Evolutionary conservation across 2,113 vertebrate species (phyloP), one percentile per base, ranked within the genome.

Genomic region (Nesoenas mayeri): DNA sequence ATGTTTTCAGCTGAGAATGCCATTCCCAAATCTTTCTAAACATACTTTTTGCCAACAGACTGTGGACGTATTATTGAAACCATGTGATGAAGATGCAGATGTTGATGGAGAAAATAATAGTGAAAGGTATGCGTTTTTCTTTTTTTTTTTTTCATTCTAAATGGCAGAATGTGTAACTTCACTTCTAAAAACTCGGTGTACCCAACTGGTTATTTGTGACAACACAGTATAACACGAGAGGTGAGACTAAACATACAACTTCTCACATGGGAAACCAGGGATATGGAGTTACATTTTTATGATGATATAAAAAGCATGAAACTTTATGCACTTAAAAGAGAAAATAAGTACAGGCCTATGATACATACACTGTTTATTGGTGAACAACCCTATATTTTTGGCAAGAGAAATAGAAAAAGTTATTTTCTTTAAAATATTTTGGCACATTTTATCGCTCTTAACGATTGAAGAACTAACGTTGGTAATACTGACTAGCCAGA

Each of bases 11-110:
- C 40, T 86, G 28, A 34, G 25, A 72, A 56, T 84, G 31, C n/a
- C 11, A 34, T 94, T 86, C 38, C 71, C 25, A 75, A 79, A 40
- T 77, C 42, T 95, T 73, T 71, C 72, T 95, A 40, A 91, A 48
- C 17, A 15, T 40, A 5, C 19, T 79, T 96, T 97, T 91, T 93
- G 58, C 93, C 87, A 86, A 62, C 95, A 98, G 98, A 38, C 96
- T 96, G 81, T 94, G 96, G 98, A 95, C 5, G 31, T 98, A 67
- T 94, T 98, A 79, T 93, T 99, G 97, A 98, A 99, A 92, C 97
- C 97, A 64, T 98, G 97, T 60, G 97, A 97, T 95, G 98, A 98
- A 98, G 98, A 98, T 92, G 94, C 97, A 89, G 98, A 98, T 94
- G 90, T 94, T 86, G 98, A 98, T 92, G 97, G 96, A 90, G 98